Conservation (phyloP, 1,140 invertebrate genomes). For the silkworm (Bombyx mori) region ASM3026992v2 NC_085111.1:13795501-13796000, state of each 20-base stretch:
- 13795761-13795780: slow-evolving; percentile 16
- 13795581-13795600: slow-evolving; percentile 10
- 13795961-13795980: too few relatives aligned
- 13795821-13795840: slow-evolving; percentile 17
- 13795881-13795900: neutral
- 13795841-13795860: slow-evolving; percentile 18
- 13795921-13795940: too few relatives aligned
- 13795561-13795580: slow-evolving; percentile 3
- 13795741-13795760: slow-evolving; percentile 13
- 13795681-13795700: slow-evolving; percentile 9
- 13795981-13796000: too few relatives aligned
- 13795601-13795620: slow-evolving; percentile 16
- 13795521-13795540: slow-evolving; percentile 5
- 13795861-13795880: slow-evolving; percentile 11
- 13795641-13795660: slow-evolving; percentile 16
- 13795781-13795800: slow-evolving; percentile 22
- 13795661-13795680: slow-evolving; percentile 13
- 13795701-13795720: slow-evolving; percentile 2
- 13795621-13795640: slow-evolving; percentile 12
- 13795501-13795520: slow-evolving; percentile 2
- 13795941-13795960: too few relatives aligned
- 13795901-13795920: too few relatives aligned
- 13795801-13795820: slow-evolving; percentile 12
- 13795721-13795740: too few relatives aligned
- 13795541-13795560: neutral